phyloP scores from a whole-genome alignment of 2,888 invertebrate species.

The Odontomyia ornata region DNA sequence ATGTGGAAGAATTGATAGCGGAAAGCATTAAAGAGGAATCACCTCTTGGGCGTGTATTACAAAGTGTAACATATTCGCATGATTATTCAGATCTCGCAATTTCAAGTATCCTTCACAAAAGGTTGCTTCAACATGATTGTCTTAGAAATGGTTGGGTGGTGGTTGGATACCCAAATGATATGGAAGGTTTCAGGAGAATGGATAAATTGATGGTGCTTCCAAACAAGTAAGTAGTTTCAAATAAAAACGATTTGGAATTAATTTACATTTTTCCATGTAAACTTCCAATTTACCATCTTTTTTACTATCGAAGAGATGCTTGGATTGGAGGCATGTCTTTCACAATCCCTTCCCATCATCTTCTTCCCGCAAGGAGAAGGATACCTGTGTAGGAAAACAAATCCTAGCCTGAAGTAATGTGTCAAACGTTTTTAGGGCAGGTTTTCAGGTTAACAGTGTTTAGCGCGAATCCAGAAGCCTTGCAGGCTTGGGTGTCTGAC shows the following conservation, averaged over 20 bases:
- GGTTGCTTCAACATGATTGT: conserved; percentile 64
- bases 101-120: conserved; percentile 55
- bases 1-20: conserved; percentile 56
- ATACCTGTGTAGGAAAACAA: no score
- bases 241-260: background rate
- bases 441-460: no score
- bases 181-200: conserved; percentile 67
- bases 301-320: no score
- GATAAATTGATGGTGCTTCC: conserved; percentile 66
- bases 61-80: conserved; percentile 52
- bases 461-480: no score
- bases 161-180: conserved; percentile 67
- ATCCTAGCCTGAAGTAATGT: no score
- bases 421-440: no score
- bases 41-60: conserved; percentile 53
- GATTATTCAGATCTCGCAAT: conserved; percentile 54
- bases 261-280: background rate
- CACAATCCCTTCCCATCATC: no score
- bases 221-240: conserved; percentile 63
- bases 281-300: background rate
- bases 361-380: no score
- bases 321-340: no score
- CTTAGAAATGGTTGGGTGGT: conserved; percentile 70
- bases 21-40: conserved; percentile 53
- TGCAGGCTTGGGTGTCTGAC: no score